Conservation (phyloP, 1,140 invertebrate genomes). For the Leptinotarsa texana region DNA sequence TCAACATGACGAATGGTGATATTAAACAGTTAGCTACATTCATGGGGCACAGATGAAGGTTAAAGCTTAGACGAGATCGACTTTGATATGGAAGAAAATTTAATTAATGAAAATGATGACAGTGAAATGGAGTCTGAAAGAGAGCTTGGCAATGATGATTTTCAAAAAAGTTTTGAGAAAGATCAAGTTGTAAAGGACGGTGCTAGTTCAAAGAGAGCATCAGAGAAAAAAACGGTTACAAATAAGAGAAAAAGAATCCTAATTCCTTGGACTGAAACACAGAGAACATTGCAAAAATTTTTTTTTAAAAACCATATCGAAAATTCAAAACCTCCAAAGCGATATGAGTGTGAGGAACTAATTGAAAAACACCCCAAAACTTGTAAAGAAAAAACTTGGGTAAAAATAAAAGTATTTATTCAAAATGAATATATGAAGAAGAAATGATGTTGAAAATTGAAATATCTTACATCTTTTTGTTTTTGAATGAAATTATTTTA, state of each 20-base stretch:
- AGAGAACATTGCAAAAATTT: slow-evolving; percentile 15
- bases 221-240: not conserved
- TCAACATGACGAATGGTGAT: slow-evolving; percentile 48
- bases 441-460: not conserved
- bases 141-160: not conserved
- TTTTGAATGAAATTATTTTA: not conserved
- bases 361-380: not conserved
- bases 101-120: slow-evolving; percentile 22
- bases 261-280: slow-evolving; percentile 9
- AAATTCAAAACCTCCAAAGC: slow-evolving; percentile 14
- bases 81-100: slow-evolving; percentile 45
- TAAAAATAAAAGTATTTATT: slow-evolving; percentile 8
- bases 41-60: slow-evolving; percentile 50
- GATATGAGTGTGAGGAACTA: slow-evolving; percentile 22
- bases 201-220: no score
- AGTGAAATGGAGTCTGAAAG: not conserved
- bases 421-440: not conserved
- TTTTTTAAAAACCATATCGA: slow-evolving; percentile 25
- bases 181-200: not conserved
- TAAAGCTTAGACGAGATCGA: slow-evolving; percentile 50
- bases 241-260: slow-evolving; percentile 6
- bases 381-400: slow-evolving; percentile 23
- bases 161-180: not conserved
- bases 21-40: slow-evolving; percentile 49
- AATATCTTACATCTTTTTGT: not conserved